Conservation (phyloP, 2,797 vertebrate genomes). For the Synanceia verrucosa region DNA sequence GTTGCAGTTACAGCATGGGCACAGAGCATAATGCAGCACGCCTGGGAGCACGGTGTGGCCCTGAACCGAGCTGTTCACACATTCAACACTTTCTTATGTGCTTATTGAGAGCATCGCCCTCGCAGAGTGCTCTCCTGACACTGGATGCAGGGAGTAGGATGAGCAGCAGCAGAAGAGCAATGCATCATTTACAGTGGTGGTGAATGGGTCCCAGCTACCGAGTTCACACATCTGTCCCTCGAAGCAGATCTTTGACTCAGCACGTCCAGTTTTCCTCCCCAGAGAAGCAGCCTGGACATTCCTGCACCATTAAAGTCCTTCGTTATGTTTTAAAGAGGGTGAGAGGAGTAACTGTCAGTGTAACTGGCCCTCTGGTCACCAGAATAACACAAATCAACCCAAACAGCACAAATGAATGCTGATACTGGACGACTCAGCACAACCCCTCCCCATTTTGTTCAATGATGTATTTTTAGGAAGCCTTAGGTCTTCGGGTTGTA, state of each 20-base stretch:
- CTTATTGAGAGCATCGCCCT: conserved; percentile 37
- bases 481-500: not conserved
- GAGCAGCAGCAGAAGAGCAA: conserved; percentile 3
- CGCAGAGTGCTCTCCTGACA: not conserved
- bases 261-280: not conserved
- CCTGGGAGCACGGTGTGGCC: conserved; percentile 6
- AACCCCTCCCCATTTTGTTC: too few relatives aligned
- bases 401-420: not conserved
- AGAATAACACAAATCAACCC: not conserved
- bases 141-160: not conserved
- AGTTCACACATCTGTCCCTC: not conserved
- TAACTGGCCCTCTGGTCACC: not conserved
- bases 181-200: not conserved
- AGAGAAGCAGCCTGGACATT: not conserved
- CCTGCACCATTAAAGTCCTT: not conserved
- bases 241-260: not conserved
- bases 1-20: conserved; percentile 2
- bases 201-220: conserved; percentile 12
- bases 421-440: not conserved
- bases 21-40: conserved; percentile 12
- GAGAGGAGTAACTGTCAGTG: not conserved
- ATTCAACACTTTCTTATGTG: conserved; percentile 11
- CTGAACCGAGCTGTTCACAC: conserved; percentile 25
- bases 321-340: not conserved
- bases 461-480: too few relatives aligned